phyloP scores from a whole-genome alignment of 2,113 vertebrate genomes.

The Neodontobutis hainanensis region DNA sequence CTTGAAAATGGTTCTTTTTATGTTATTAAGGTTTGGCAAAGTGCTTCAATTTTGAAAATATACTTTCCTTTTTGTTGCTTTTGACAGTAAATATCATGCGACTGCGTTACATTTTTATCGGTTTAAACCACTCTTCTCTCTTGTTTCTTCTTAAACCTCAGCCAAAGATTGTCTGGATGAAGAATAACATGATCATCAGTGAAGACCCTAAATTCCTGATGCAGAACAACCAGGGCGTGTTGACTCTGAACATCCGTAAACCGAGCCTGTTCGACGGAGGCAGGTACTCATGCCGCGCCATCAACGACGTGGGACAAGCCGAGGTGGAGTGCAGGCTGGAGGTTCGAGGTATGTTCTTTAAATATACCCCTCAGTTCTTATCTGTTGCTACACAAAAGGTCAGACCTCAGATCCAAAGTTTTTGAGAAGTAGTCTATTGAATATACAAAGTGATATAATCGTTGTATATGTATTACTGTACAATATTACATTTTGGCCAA shows the following conservation, averaged over 20 bases:
- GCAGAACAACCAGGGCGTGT: conserved; percentile 87
- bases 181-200: conserved; percentile 86
- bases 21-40: no score
- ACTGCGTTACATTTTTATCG: no score
- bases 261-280: conserved; percentile 84
- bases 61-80: no score
- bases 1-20: neutral
- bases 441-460: no score
- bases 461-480: no score
- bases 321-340: conserved; percentile 87
- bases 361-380: no score
- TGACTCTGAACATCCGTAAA: conserved; percentile 88
- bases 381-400: no score
- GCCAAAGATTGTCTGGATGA: conserved; percentile 90
- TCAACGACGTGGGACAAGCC: conserved; percentile 87
- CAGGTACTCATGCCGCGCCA: conserved; percentile 83
- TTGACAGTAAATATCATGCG: no score
- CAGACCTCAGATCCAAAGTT: no score
- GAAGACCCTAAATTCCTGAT: conserved; percentile 88
- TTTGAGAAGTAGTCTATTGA: no score
- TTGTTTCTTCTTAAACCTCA: conserved; percentile 21
- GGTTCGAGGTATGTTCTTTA: conserved; percentile 80
- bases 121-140: neutral
- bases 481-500: no score
- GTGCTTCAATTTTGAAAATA: no score